Evolutionary conservation across 2,888 invertebrate genomes (phyloP), one percentile per base, ranked within the genome.

Genomic region (Chrysolina oricalcia): DNA sequence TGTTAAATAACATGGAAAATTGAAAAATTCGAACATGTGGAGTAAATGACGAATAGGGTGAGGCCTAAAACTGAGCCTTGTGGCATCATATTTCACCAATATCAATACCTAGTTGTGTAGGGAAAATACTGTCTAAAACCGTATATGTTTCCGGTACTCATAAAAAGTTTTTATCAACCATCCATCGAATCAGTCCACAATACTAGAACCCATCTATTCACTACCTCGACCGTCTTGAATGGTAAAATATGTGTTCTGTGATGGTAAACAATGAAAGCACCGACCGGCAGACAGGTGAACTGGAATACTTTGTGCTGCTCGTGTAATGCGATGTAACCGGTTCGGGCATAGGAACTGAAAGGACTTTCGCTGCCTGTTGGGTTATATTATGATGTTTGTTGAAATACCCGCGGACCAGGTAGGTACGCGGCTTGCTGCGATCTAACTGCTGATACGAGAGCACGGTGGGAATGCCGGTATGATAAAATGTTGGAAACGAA

Each of bases 271-370:
- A 74, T 63, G 59, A 66, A 70, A 68, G 50, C 70, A 66, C 48
- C 64, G 56, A 53, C 40, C 66, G 50, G 69, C 69, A 62, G 72
- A 77, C 77, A 77, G 77, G 77, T 77, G 77, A 77, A 77, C 74
- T 72, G 70, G 67, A 72, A 65, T 62, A 72, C 59, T 73, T 63
- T 67, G 74, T 74, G 64, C 46, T 62, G 56, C 13, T 67, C 67
- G 50, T 70, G 72, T 77, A 63, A 77, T 63, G 74, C 72, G 68
- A 74, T 35, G 77, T 72, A 77, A 77, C 77, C 74, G 77, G 74
- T 78, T 74, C 72, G 56, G 66, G 48, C 66, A 40, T 68, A 35
- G 27, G 46, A 21, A 17, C 21, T 64, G 63, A 68, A 73, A 53
- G 53, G 35, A 59, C 59, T 59, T 59, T 59, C 59, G 59, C 59